phyloP scores from a whole-genome alignment of 2,888 invertebrate genomes.

The Campaea margaritaria region DNA sequence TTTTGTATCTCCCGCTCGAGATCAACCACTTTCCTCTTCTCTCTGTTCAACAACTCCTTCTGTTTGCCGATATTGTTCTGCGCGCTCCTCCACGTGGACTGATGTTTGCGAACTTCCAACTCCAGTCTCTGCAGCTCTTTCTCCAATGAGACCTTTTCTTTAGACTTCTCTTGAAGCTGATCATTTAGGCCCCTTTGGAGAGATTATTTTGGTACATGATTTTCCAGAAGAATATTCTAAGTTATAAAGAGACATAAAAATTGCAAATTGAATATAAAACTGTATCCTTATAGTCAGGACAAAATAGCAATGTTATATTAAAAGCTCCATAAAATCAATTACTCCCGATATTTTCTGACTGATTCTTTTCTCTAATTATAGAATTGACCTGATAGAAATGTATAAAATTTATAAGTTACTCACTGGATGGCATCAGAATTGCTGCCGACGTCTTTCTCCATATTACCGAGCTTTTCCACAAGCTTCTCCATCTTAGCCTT shows the following conservation, averaged over 20 bases:
- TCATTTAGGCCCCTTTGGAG: conserved; percentile 58
- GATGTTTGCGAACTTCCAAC: conserved; percentile 59
- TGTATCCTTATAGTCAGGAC: no score
- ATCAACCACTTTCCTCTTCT: conserved; percentile 65
- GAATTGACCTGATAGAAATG: not conserved
- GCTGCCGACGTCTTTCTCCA: conserved; percentile 65
- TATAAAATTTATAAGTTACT: conserved; percentile 42
- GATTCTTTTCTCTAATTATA: no score
- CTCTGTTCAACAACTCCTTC: conserved; percentile 59
- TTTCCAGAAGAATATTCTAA: no score
- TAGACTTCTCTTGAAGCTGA: conserved; percentile 65
- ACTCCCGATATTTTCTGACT: no score
- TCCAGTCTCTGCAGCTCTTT: conserved; percentile 63
- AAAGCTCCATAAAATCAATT: no score
- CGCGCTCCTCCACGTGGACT: conserved; percentile 52
- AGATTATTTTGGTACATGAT: not conserved
- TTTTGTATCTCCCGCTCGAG: conserved; percentile 68
- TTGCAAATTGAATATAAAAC: no score
- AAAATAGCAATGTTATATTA: no score
- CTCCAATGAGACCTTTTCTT: conserved; percentile 62
- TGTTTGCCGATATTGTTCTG: conserved; percentile 52
- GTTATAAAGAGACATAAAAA: not conserved
- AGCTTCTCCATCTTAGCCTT: conserved; percentile 70
- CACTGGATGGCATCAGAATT: conserved; percentile 76
- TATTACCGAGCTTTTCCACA: conserved; percentile 62